Evolutionary conservation across 2,888 invertebrate genomes (phyloP).

Genomic region (Lochmaea capreae): DNA sequence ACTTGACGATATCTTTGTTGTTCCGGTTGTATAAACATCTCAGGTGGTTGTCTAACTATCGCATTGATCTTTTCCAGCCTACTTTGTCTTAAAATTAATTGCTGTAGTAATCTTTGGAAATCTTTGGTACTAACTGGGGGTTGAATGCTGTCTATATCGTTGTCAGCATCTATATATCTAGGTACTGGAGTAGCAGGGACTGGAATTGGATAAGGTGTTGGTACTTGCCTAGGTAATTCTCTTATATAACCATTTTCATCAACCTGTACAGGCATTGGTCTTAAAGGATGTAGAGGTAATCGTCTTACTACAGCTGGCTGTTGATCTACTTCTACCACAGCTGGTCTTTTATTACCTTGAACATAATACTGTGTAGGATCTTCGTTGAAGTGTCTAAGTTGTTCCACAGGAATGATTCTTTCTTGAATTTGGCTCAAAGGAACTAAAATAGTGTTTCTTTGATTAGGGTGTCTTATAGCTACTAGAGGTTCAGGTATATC

Average conservation of each 20-base stretch:
- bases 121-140: constrained; percentile 79
- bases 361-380: constrained; percentile 19
- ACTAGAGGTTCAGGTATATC: constrained; percentile 58
- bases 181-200: constrained; percentile 51
- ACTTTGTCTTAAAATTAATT: constrained; percentile 74
- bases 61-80: constrained; percentile 70
- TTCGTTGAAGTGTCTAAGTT: constrained; percentile 33
- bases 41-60: constrained; percentile 54
- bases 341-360: constrained; percentile 14
- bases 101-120: constrained; percentile 75
- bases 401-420: constrained; percentile 53
- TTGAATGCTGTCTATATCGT: constrained; percentile 72
- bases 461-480: constrained; percentile 66
- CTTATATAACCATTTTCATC: constrained; percentile 62
- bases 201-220: constrained; percentile 54
- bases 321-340: constrained; percentile 59
- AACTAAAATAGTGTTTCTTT: constrained; percentile 60
- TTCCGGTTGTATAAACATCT: constrained; percentile 41
- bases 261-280: constrained; percentile 62
- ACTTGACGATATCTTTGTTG: constrained; percentile 23
- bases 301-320: constrained; percentile 52
- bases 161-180: constrained; percentile 52
- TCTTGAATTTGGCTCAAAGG: constrained; percentile 60
- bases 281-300: constrained; percentile 51
- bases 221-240: constrained; percentile 54